These are phyloP conservation scores for Himalopsyche tibetana DNA, from an alignment of 2,888 invertebrate genomes.

Conservation along the genomic window DNA sequence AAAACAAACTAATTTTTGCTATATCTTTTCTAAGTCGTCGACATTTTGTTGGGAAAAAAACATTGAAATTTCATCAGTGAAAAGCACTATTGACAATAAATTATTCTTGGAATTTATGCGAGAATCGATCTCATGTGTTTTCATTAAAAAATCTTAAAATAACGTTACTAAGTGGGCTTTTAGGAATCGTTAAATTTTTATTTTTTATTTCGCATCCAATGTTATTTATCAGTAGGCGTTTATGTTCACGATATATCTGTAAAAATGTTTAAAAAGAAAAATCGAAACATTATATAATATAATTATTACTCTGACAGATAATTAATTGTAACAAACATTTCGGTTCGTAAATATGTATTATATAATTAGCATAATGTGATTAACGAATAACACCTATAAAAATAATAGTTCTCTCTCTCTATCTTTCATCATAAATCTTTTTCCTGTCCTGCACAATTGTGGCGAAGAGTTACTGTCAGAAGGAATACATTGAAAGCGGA, in stretches of 20 bases:
- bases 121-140: background rate
- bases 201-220: background rate
- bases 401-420: no score
- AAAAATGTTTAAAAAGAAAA: background rate
- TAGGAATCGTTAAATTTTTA: background rate
- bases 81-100: background rate
- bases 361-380: no score
- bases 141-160: constrained; percentile 5
- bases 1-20: background rate
- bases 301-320: background rate
- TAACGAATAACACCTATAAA: no score
- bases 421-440: no score
- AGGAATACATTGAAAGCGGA: no score
- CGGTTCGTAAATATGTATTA: no score
- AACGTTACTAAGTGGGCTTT: constrained; percentile 14
- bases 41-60: background rate
- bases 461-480: no score
- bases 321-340: background rate
- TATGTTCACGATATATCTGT: background rate
- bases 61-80: background rate
- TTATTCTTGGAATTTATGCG: background rate
- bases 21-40: background rate
- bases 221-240: constrained; percentile 36
- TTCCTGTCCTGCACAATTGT: no score
- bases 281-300: background rate